Evolutionary conservation across 2,797 vertebrate genomes (phyloP).

Genomic region (Protosalanx chinensis): DNA sequence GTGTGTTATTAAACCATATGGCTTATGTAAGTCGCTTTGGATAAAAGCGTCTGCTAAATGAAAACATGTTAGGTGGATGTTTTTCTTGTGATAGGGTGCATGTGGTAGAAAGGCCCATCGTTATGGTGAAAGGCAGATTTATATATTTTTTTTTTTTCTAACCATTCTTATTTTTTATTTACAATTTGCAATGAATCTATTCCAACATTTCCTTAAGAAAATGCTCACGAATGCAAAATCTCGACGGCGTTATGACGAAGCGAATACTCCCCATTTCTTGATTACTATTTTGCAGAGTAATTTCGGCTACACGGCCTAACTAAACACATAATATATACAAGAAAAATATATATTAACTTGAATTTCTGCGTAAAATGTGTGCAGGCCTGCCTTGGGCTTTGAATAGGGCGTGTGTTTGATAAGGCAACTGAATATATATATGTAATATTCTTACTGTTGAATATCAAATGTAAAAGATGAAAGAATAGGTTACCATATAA

Average conservation of each 20-base stretch:
- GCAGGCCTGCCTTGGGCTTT: neutral
- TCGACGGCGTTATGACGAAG: too few relatives aligned
- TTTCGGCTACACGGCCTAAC: too few relatives aligned
- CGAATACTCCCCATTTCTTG: too few relatives aligned
- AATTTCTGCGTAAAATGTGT: neutral
- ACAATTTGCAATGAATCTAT: neutral
- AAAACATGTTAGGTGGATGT: neutral
- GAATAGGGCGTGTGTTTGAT: neutral
- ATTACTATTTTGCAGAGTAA: too few relatives aligned
- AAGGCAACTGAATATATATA: neutral
- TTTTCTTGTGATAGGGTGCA: neutral
- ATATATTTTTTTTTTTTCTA: neutral
- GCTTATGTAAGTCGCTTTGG: too few relatives aligned
- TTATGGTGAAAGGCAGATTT: neutral
- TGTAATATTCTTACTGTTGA: neutral
- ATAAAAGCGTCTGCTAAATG: neutral
- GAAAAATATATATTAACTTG: neutral
- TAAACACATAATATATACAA: neutral
- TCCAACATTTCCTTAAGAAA: neutral
- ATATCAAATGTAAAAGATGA: neutral
- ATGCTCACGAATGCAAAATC: neutral
- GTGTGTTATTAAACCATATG: neutral
- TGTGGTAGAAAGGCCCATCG: neutral
- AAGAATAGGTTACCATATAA: neutral
- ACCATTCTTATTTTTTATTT: neutral